Conservation (phyloP, 2,113 vertebrate species). For the Passer domesticus region DNA sequence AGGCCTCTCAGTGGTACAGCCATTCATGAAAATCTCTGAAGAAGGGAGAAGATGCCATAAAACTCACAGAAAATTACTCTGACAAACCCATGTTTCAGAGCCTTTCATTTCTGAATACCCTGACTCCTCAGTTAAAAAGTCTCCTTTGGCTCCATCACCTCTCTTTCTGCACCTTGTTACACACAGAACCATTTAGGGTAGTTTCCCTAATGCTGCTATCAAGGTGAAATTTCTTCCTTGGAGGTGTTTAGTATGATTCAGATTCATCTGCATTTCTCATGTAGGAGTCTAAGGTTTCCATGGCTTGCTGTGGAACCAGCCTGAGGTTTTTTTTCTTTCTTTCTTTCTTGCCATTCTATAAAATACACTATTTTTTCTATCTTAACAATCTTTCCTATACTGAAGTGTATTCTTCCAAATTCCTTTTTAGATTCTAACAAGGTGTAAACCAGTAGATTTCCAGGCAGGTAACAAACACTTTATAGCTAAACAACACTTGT, state of each 20-base stretch:
- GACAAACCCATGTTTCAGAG: background rate
- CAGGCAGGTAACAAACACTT: background rate
- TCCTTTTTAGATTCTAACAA: background rate
- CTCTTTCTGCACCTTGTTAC: background rate
- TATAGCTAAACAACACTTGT: background rate
- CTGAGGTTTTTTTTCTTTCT: rapidly evolving
- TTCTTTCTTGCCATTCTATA: background rate
- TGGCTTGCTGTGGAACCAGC: background rate
- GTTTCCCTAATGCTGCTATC: background rate
- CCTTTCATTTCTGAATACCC: background rate
- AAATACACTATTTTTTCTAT: background rate
- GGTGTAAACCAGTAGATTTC: background rate
- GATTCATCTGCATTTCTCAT: background rate
- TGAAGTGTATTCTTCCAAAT: background rate
- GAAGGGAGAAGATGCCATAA: background rate
- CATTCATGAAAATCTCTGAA: background rate
- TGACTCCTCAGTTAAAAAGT: background rate
- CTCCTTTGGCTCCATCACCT: background rate
- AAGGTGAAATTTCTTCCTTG: background rate
- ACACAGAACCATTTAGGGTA: background rate
- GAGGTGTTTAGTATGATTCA: background rate
- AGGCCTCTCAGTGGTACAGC: background rate
- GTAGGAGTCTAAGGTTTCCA: background rate
- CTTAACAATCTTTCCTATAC: background rate
- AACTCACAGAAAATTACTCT: background rate